phyloP scores from a whole-genome alignment of 2,113 vertebrate genomes.

The Trichomycterus rosablanca region DNA sequence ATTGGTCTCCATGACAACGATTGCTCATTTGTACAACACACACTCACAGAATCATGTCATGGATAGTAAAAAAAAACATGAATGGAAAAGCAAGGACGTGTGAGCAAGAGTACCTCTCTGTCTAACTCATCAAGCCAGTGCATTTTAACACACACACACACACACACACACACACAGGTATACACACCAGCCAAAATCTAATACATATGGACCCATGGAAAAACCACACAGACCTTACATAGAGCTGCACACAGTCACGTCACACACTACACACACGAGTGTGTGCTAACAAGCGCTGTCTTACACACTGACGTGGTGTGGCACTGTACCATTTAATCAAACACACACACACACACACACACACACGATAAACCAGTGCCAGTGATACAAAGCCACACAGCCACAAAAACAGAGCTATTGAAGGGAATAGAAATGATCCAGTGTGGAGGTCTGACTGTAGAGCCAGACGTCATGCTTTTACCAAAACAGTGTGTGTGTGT shows the following conservation, averaged over 20 bases:
- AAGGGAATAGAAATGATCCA: no score
- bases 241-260: slow-evolving; percentile 8
- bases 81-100: slow-evolving; percentile 33
- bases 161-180: not conserved
- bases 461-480: no score
- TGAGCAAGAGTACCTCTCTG: slow-evolving; percentile 34
- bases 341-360: not conserved
- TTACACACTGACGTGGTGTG: not conserved
- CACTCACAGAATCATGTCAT: slow-evolving; percentile 42
- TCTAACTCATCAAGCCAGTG: not conserved
- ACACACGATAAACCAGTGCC: not conserved
- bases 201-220: not conserved
- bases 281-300: slow-evolving; percentile 4
- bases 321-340: not conserved
- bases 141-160: not conserved
- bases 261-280: not conserved
- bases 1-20: slow-evolving; percentile 46
- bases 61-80: slow-evolving; percentile 36
- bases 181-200: not conserved
- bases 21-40: slow-evolving; percentile 26
- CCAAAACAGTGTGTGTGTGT: no score
- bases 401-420: not conserved
- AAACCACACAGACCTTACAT: not conserved
- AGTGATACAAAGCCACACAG: not conserved
- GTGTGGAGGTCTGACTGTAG: no score